A percentile compares a stretch with the other conserved stretches of the same genome.
These are phyloP conservation scores for Rhopalosiphum padi DNA, from an alignment of 1,140 invertebrate species.

Conservation along the genomic window DNA sequence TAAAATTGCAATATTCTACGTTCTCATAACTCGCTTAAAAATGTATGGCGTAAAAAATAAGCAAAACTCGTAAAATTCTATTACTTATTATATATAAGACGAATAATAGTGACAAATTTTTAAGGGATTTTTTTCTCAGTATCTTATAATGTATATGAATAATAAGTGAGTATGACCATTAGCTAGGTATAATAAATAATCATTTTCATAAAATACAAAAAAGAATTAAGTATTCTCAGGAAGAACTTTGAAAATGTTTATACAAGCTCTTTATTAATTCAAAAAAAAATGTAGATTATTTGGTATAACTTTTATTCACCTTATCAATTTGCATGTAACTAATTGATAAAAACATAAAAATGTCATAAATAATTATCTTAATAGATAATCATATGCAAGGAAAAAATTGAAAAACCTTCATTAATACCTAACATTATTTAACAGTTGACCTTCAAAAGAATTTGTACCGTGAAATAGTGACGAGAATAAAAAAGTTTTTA, in stretches of 20 bases:
- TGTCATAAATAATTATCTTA: constrained; percentile 49
- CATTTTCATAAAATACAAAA: too few species aligned
- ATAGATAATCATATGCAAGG: constrained; percentile 15
- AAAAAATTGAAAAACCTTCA: constrained; percentile 41
- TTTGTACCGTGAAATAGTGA: constrained; percentile 46
- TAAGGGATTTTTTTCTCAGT: too few species aligned
- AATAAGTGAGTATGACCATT: too few species aligned
- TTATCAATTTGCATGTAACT: constrained; percentile 63
- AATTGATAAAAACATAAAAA: constrained; percentile 23
- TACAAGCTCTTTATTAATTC: too few species aligned
- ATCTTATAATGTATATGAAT: too few species aligned
- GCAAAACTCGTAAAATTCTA: too few species aligned
- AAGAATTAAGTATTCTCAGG: too few species aligned
- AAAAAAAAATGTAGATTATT: neutral
- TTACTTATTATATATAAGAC: too few species aligned
- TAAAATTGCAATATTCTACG: neutral
- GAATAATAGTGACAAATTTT: too few species aligned
- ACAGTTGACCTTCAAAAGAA: constrained; percentile 48
- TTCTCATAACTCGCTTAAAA: neutral
- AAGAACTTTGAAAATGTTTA: too few species aligned
- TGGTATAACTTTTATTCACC: neutral
- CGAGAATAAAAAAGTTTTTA: constrained; percentile 38
- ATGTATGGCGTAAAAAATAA: too few species aligned
- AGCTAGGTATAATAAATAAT: too few species aligned
- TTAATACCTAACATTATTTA: constrained; percentile 24